A percentile compares a stretch with the other conserved stretches of the same genome.
Conservation (phyloP, 2,888 invertebrate genomes). For the Automeris io region DNA sequence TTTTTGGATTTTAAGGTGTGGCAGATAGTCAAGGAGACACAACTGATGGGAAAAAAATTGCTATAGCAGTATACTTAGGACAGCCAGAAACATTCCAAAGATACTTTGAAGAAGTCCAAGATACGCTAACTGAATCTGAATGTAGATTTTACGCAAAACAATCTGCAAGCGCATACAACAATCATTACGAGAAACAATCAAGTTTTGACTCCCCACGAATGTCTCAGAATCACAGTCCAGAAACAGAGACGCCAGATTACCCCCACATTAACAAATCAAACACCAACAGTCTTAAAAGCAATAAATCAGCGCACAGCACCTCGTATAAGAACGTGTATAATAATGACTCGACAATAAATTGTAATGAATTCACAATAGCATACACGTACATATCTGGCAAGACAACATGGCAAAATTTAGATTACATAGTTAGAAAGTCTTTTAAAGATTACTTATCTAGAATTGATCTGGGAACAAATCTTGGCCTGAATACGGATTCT, state of each 20-base stretch:
- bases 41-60: conserved; percentile 90
- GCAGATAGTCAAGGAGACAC: conserved; percentile 80
- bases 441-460: conserved; percentile 96
- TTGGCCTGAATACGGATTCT: conserved; percentile 90
- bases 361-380: conserved; percentile 89
- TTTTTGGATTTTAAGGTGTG: conserved; percentile 48
- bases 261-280: conserved; percentile 68
- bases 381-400: conserved; percentile 93
- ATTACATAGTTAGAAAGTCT: conserved; percentile 92
- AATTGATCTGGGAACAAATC: conserved; percentile 93
- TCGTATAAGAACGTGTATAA: conserved; percentile 71
- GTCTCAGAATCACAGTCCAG: conserved; percentile 66
- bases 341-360: conserved; percentile 73
- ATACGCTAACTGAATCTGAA: conserved; percentile 80
- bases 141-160: conserved; percentile 77
- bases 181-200: conserved; percentile 66
- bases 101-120: conserved; percentile 81
- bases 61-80: conserved; percentile 91
- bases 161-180: conserved; percentile 57
- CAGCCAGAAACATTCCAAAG: conserved; percentile 86
- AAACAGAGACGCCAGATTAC: conserved; percentile 61
- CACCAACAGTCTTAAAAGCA: conserved; percentile 74
- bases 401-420: conserved; percentile 96
- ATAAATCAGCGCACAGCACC: conserved; percentile 73
- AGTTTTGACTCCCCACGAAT: conserved; percentile 68